Evolutionary conservation across 2,113 vertebrate genomes (phyloP).

Genomic region (Edolisoma coerulescens): DNA sequence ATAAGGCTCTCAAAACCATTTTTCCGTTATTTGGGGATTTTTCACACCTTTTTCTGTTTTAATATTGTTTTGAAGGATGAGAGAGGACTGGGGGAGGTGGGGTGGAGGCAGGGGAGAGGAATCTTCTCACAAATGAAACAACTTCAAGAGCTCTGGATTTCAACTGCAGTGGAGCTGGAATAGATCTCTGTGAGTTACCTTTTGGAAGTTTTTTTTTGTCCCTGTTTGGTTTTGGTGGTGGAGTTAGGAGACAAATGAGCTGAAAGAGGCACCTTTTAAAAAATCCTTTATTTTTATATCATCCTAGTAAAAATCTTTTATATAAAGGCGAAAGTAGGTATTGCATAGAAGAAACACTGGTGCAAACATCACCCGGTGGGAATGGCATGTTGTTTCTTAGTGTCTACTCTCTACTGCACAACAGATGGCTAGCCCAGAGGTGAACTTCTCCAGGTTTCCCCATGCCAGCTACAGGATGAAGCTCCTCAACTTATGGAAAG

Average conservation of each 20-base stretch:
- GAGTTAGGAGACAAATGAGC: neutral
- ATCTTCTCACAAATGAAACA: neutral
- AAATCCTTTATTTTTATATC: conserved; percentile 80
- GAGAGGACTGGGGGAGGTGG: neutral
- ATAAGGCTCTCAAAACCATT: neutral
- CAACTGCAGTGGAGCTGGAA: neutral
- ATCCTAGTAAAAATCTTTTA: conserved; percentile 81
- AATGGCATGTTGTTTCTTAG: conserved; percentile 71
- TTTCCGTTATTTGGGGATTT: neutral
- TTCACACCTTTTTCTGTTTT: neutral
- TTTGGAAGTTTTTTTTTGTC: neutral
- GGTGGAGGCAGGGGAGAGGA: neutral
- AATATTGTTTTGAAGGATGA: neutral
- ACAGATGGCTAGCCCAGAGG: conserved; percentile 30
- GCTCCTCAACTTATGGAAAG: neutral
- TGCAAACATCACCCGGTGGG: conserved; percentile 69
- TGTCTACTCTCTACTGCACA: conserved; percentile 61
- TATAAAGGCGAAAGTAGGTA: conserved; percentile 80
- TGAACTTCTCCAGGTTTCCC: conserved; percentile 59
- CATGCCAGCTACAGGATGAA: conserved; percentile 33
- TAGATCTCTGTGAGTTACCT: neutral
- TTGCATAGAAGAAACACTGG: conserved; percentile 81
- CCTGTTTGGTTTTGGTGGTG: neutral
- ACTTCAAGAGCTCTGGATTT: neutral
- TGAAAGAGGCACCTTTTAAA: conserved; percentile 52